Percentiles rank a stretch among this genome's conserved stretches.
Evolutionary conservation across 2,113 vertebrate genomes (phyloP).

Genomic region (Prolemur simus): DNA sequence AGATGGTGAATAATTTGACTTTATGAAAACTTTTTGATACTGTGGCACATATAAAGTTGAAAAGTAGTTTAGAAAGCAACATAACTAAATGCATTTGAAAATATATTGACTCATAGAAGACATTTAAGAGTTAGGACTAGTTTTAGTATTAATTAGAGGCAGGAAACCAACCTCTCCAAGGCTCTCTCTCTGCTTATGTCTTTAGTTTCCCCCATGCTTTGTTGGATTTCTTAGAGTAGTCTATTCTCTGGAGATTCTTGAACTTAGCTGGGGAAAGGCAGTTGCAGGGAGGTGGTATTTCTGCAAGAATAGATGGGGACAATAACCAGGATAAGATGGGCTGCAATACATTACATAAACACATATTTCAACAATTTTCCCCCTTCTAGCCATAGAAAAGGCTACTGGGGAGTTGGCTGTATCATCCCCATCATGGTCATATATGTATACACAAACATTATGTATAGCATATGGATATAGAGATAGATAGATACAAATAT

Average conservation of each 20-base stretch:
- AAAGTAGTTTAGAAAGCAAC: background rate
- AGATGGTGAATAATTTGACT: background rate
- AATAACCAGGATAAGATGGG: background rate
- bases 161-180: background rate
- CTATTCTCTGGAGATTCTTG: background rate
- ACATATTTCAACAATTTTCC: background rate
- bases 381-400: background rate
- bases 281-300: background rate
- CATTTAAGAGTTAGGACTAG: background rate
- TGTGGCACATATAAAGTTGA: background rate
- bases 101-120: background rate
- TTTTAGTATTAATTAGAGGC: background rate
- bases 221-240: background rate
- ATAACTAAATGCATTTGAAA: background rate
- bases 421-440: background rate
- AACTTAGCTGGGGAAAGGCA: background rate
- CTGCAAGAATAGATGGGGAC: background rate
- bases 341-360: background rate
- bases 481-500: background rate
- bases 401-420: background rate
- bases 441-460: background rate
- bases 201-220: background rate
- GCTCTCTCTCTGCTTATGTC: background rate
- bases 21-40: background rate
- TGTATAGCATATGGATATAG: background rate